phyloP scores from a whole-genome alignment of 2,113 vertebrate genomes.

The Rhadina sibilatrix region DNA sequence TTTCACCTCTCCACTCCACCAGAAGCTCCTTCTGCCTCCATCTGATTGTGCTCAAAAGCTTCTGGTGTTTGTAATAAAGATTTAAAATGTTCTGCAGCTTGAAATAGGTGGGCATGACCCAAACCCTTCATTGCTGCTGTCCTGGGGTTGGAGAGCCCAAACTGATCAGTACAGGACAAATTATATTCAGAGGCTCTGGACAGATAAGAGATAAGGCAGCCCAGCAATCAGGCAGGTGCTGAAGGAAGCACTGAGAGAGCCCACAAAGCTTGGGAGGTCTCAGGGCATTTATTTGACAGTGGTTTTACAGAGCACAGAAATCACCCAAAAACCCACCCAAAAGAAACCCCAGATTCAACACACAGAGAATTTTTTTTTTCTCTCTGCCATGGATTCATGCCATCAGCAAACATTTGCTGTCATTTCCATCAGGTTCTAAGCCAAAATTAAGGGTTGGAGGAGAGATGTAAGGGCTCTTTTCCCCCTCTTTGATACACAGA shows the following conservation, averaged over 20 bases:
- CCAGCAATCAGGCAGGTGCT: background rate
- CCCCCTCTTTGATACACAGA: accelerated
- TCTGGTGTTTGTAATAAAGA: background rate
- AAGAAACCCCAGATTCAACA: background rate
- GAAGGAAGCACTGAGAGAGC: background rate
- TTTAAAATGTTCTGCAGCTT: background rate
- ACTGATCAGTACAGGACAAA: accelerated
- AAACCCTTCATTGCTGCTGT: background rate
- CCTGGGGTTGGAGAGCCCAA: background rate
- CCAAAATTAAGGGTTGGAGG: background rate
- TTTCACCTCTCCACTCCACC: background rate
- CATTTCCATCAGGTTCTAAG: background rate
- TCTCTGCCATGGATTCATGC: background rate
- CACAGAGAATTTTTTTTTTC: background rate
- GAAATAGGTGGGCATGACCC: background rate
- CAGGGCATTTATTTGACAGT: accelerated
- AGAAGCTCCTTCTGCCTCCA: background rate
- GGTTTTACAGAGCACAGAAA: background rate
- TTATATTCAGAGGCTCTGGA: background rate
- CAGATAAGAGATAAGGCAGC: background rate
- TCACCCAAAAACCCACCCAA: background rate
- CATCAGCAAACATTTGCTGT: background rate
- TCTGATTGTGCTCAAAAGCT: background rate
- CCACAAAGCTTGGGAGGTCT: background rate
- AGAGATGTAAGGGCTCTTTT: background rate